Evolutionary conservation across 2,113 vertebrate species (phyloP).

Genomic region (Corydoras sp.): DNA sequence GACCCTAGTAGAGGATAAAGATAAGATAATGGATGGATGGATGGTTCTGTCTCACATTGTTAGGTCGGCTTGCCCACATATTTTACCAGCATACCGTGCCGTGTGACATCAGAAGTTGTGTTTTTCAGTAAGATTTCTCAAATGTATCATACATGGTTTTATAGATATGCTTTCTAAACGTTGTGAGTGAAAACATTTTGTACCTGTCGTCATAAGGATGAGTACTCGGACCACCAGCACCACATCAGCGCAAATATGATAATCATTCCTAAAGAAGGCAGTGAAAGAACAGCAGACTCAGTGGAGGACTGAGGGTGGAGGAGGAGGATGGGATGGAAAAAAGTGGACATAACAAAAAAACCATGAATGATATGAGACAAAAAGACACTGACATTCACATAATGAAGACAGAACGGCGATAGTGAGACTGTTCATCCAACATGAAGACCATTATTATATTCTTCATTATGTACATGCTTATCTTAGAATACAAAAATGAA

Average conservation of each 20-base stretch:
- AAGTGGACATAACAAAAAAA: constrained; percentile 52
- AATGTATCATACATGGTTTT: no score
- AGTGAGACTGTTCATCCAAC: not conserved
- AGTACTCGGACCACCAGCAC: constrained; percentile 88
- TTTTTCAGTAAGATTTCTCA: no score
- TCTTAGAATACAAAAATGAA: no score
- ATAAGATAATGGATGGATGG: no score
- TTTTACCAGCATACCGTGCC: no score
- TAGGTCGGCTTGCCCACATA: no score
- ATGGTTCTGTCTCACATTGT: no score
- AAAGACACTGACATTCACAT: not conserved
- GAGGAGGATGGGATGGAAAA: constrained; percentile 41
- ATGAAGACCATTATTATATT: no score
- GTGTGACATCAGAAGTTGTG: no score
- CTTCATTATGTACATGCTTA: no score
- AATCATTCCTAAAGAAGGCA: constrained; percentile 88
- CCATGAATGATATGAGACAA: constrained; percentile 32
- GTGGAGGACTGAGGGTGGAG: constrained; percentile 60
- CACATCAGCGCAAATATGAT: constrained; percentile 84
- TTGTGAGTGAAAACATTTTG: constrained; percentile 41
- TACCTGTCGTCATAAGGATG: constrained; percentile 79
- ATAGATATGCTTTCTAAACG: no score
- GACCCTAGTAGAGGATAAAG: no score
- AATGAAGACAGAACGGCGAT: not conserved
- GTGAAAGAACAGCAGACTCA: constrained; percentile 74